phyloP scores from a whole-genome alignment of 2,113 vertebrate species.

The Proterorhinus semilunaris region DNA sequence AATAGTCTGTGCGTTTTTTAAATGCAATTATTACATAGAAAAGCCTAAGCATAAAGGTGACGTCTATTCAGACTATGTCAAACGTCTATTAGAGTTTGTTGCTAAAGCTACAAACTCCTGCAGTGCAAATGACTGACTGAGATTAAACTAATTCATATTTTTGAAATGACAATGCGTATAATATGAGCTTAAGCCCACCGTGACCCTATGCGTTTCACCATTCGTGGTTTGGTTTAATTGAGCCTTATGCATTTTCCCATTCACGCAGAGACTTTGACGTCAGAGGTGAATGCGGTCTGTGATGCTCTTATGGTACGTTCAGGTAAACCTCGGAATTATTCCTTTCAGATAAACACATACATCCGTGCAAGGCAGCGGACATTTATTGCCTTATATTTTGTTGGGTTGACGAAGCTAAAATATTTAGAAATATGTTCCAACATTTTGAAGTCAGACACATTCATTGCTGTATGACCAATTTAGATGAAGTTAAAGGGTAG shows the following conservation, averaged over 20 bases:
- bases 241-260: constrained; percentile 8
- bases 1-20: no score
- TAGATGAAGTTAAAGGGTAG: no score
- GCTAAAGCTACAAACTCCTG: no score
- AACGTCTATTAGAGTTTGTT: no score
- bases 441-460: no score
- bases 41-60: background rate
- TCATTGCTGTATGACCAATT: no score
- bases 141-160: background rate
- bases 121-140: no score
- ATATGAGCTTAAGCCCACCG: background rate
- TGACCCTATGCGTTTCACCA: background rate
- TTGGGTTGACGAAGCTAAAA: no score
- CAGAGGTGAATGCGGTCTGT: constrained; percentile 50
- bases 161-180: background rate
- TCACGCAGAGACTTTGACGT: constrained; percentile 53
- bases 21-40: background rate
- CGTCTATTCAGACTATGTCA: no score
- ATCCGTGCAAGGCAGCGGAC: background rate
- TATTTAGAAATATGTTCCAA: no score
- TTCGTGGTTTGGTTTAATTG: background rate
- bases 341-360: background rate
- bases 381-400: background rate
- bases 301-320: constrained; percentile 50
- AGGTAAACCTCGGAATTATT: background rate